phyloP scores from a whole-genome alignment of 64 coral and sea anemone genomes.

The Porites australiensis region DNA sequence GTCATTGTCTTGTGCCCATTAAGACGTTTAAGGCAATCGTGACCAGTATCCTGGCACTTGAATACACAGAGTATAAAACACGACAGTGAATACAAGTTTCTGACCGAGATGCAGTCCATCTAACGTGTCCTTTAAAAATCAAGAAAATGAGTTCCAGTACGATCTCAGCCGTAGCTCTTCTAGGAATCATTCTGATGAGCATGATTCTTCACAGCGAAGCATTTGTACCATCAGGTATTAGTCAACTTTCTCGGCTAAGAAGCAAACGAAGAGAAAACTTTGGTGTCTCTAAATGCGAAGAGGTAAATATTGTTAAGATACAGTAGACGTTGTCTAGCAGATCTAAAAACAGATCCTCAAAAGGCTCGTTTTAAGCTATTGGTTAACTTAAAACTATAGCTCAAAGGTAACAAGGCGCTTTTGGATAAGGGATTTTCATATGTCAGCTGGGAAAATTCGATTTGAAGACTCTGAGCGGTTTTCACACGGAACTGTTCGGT shows the following conservation, averaged over 20 bases:
- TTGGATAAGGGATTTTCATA: too few relatives aligned
- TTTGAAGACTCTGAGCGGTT: too few relatives aligned
- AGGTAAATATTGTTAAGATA: background rate
- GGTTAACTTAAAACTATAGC: too few relatives aligned
- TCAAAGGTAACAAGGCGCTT: too few relatives aligned
- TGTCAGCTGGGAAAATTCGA: too few relatives aligned
- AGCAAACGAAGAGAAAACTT: background rate
- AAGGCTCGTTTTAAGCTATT: too few relatives aligned
- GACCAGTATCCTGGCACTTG: slow-evolving; percentile 29
- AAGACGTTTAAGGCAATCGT: background rate
- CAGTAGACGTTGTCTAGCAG: too few relatives aligned
- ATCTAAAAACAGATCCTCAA: too few relatives aligned
- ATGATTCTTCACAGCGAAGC: background rate
- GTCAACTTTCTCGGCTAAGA: background rate
- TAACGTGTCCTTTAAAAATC: background rate
- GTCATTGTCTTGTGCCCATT: slow-evolving; percentile 23
- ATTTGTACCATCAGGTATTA: background rate
- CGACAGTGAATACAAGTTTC: too few relatives aligned
- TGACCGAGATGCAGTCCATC: background rate
- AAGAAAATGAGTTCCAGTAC: background rate
- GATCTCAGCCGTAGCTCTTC: background rate
- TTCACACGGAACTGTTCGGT: too few relatives aligned
- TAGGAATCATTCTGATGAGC: background rate
- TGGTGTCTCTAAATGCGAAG: background rate
- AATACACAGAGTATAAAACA: slow-evolving; percentile 23